These are phyloP conservation scores for Baryphthengus martii DNA, from an alignment of 2,113 vertebrate species.

Conservation along the genomic window DNA sequence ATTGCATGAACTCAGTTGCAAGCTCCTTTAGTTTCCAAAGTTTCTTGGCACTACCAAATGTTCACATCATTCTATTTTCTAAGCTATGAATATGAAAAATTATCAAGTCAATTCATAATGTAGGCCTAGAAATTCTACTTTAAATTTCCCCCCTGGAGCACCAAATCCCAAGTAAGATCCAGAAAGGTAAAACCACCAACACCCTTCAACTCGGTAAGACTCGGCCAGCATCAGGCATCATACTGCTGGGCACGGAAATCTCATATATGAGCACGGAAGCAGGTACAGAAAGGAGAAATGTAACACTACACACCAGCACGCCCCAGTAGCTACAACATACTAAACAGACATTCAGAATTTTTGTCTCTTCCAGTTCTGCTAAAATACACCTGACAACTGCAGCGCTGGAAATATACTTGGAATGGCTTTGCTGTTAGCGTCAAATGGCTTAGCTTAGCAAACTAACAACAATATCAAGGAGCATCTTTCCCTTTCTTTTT, in stretches of 20 bases:
- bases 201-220: neutral
- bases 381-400: neutral
- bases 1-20: neutral
- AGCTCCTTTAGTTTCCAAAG: neutral
- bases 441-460: neutral
- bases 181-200: neutral
- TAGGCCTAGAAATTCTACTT: neutral
- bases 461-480: neutral
- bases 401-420: neutral
- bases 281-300: neutral
- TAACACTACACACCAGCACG: accelerated
- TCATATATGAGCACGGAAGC: accelerated
- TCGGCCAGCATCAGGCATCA: neutral
- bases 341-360: neutral
- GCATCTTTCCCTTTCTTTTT: neutral
- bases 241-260: neutral
- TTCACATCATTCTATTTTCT: neutral
- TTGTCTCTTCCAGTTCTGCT: neutral
- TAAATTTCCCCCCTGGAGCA: neutral
- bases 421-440: neutral
- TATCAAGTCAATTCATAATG: neutral
- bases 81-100: neutral
- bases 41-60: neutral
- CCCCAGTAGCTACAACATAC: neutral
- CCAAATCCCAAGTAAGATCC: neutral